Evolutionary conservation across 2,797 vertebrate genomes (phyloP).

Genomic region (Spea hammondii): DNA sequence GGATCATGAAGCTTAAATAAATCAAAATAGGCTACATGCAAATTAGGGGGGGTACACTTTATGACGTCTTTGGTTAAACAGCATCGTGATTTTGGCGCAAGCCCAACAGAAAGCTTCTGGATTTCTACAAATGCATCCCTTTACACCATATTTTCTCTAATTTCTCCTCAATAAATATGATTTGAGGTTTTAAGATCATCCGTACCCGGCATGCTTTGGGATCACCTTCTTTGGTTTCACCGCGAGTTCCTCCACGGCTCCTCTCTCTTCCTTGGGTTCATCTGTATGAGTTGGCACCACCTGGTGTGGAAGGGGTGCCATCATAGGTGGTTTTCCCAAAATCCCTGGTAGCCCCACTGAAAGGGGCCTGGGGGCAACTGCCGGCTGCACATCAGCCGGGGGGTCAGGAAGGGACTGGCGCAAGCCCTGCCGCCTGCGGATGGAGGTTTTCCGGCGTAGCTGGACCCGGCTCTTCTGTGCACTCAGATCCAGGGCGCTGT

Average conservation of each 20-base stretch:
- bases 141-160: no score
- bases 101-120: no score
- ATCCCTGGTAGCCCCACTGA: conserved; percentile 10
- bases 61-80: no score
- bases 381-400: neutral
- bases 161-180: no score
- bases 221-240: conserved; percentile 40
- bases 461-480: conserved; percentile 37
- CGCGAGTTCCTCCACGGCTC: conserved; percentile 3
- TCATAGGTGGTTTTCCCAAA: neutral
- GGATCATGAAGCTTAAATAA: no score
- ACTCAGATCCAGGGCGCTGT: conserved; percentile 33
- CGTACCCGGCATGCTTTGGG: conserved; percentile 43
- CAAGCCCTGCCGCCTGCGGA: conserved; percentile 29
- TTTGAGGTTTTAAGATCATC: neutral
- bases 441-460: conserved; percentile 35
- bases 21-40: no score
- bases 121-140: no score
- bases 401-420: conserved; percentile 9
- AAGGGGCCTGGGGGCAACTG: neutral
- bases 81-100: no score
- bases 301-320: neutral
- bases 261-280: conserved; percentile 5
- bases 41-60: no score
- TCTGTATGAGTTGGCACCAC: neutral